phyloP scores from a whole-genome alignment of 2,113 vertebrate genomes.

The Anolis sagrei region DNA sequence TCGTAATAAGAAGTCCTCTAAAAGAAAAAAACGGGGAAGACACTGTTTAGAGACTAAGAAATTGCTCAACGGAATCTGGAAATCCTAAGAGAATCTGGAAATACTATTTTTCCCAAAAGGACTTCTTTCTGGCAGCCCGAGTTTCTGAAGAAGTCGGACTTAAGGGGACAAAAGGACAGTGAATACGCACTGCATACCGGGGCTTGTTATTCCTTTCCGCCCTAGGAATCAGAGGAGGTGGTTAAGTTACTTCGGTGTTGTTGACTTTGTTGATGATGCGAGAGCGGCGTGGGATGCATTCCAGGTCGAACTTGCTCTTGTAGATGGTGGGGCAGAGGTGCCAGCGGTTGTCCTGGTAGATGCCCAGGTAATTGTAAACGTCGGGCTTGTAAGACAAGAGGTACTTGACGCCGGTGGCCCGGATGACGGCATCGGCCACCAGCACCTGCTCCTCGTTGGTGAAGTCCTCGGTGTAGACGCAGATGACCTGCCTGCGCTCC shows the following conservation, averaged over 20 bases:
- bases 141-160: neutral
- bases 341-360: conserved; percentile 91
- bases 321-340: conserved; percentile 91
- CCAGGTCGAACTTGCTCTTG: conserved; percentile 89
- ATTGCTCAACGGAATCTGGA: no score
- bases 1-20: neutral
- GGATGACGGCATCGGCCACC: conserved; percentile 81
- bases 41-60: neutral
- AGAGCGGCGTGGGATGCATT: conserved; percentile 85
- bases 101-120: neutral
- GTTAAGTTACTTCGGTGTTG: conserved; percentile 83
- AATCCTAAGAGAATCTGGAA: no score
- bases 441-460: conserved; percentile 84
- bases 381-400: conserved; percentile 88
- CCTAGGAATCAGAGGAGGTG: rapidly evolving
- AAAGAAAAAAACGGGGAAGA: neutral
- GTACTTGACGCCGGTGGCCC: conserved; percentile 86
- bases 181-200: neutral
- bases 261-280: conserved; percentile 85
- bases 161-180: rapidly evolving
- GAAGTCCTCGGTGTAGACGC: conserved; percentile 87
- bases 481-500: conserved; percentile 85
- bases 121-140: neutral
- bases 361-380: conserved; percentile 89
- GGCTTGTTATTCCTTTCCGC: neutral